Evolutionary conservation across 2,888 invertebrate genomes (phyloP).

Genomic region (Lochmaea crataegi): DNA sequence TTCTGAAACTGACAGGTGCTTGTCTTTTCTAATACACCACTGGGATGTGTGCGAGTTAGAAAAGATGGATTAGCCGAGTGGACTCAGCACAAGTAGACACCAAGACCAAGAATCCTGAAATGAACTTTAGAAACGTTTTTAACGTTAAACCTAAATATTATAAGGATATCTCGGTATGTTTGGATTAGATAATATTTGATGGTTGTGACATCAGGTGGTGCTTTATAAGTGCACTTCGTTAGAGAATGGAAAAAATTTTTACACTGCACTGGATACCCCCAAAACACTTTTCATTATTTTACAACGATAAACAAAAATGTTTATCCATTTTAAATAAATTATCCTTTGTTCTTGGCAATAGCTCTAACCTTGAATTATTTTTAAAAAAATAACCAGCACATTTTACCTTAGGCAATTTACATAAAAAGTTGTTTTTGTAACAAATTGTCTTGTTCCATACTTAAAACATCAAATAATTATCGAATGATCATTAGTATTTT

Average conservation of each 20-base stretch:
- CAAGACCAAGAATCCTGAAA: too few species aligned
- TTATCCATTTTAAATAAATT: neutral
- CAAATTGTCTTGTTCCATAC: constrained; percentile 7
- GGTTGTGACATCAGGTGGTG: too few species aligned
- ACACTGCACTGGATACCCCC: neutral
- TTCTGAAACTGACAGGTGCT: too few species aligned
- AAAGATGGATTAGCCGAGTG: too few species aligned
- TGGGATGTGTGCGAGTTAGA: too few species aligned
- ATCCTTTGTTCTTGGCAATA: constrained; percentile 8
- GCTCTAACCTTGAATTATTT: constrained; percentile 2
- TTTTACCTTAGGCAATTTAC: neutral
- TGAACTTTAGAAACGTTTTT: too few species aligned
- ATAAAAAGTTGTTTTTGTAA: constrained; percentile 14
- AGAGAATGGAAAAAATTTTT: neutral
- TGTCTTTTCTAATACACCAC: too few species aligned
- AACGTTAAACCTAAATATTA: too few species aligned
- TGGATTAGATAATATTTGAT: too few species aligned
- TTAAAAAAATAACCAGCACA: constrained; percentile 1
- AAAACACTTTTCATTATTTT: neutral
- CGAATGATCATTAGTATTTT: neutral
- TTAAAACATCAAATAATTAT: constrained; percentile 5
- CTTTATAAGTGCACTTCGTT: too few species aligned
- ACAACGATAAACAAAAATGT: neutral
- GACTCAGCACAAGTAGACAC: too few species aligned
- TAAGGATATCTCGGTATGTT: too few species aligned